Conservation (phyloP, 1,140 invertebrate genomes). For the Leptinotarsa undecemlineata region DNA sequence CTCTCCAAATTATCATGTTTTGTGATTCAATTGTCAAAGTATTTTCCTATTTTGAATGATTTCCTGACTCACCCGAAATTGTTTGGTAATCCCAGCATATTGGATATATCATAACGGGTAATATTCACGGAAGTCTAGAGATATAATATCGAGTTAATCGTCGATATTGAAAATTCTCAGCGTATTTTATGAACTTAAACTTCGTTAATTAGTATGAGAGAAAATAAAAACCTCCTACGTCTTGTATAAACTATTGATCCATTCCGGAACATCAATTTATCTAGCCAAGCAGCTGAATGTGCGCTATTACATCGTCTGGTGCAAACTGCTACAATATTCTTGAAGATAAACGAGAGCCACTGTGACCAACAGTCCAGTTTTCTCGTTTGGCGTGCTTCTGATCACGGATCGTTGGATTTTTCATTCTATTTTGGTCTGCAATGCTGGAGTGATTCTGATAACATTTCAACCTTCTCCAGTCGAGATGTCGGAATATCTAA, state of each 20-base stretch:
- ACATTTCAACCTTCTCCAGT: not conserved
- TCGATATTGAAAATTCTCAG: not conserved
- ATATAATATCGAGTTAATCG: no score
- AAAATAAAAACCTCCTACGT: not conserved
- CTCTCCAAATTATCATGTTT: no score
- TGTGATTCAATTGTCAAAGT: no score
- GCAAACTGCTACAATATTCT: constrained; percentile 5
- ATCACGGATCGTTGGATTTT: constrained; percentile 18
- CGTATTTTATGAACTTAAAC: not conserved
- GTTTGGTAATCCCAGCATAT: no score
- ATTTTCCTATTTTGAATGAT: no score
- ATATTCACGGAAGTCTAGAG: no score
- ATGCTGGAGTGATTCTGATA: not conserved
- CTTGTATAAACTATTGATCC: not conserved
- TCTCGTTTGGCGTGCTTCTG: constrained; percentile 12
- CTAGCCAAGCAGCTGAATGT: constrained; percentile 10
- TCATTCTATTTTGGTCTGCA: constrained; percentile 25
- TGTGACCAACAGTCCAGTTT: constrained; percentile 21
- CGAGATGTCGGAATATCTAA: no score
- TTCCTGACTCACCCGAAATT: no score
- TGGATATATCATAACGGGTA: no score
- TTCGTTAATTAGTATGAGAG: not conserved
- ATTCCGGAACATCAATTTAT: constrained; percentile 26
- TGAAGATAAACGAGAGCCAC: constrained; percentile 24
- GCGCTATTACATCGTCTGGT: constrained; percentile 24